A percentile compares a stretch with the other conserved stretches of the same genome.
Evolutionary conservation across 1,140 invertebrate genomes (phyloP).

Genomic region (Drosophila serrata): DNA sequence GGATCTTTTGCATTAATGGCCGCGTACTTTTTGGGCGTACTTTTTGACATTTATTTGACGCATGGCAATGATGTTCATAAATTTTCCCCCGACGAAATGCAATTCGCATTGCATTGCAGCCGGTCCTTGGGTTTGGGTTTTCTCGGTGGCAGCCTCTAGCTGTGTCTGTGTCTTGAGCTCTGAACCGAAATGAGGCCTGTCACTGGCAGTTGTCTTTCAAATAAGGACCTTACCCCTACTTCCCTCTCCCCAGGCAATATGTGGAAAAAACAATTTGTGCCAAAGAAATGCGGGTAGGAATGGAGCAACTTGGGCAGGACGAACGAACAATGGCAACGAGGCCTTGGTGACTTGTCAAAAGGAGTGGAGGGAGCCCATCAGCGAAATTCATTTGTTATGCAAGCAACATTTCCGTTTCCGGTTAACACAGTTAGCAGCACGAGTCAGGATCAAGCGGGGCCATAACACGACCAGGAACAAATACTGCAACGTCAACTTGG

Average conservation of each 20-base stretch:
- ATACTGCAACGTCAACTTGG: slow-evolving; percentile 64
- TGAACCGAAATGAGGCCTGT: slow-evolving; percentile 59
- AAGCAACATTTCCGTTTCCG: slow-evolving; percentile 80
- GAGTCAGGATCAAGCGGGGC: slow-evolving; percentile 22
- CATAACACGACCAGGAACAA: slow-evolving; percentile 39
- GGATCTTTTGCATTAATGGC: slow-evolving; percentile 56
- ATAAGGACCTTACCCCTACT: slow-evolving; percentile 16
- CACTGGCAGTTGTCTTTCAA: slow-evolving; percentile 70
- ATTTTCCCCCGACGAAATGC: slow-evolving; percentile 56
- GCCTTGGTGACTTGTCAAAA: slow-evolving; percentile 72
- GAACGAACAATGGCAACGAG: slow-evolving; percentile 67
- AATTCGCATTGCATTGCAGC: slow-evolving; percentile 34
- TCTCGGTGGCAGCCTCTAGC: slow-evolving; percentile 11
- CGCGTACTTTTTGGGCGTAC: slow-evolving; percentile 53
- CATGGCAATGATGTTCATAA: slow-evolving; percentile 72
- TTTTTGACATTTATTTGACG: slow-evolving; percentile 81
- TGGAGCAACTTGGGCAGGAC: slow-evolving; percentile 9
- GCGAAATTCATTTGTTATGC: slow-evolving; percentile 81
- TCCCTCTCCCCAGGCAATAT: slow-evolving; percentile 40
- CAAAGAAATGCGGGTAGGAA: slow-evolving; percentile 35
- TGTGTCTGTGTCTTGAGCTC: slow-evolving; percentile 46
- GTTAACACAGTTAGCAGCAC: slow-evolving; percentile 71
- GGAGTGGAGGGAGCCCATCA: slow-evolving; percentile 31
- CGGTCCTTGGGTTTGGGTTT: neutral
- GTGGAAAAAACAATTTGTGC: slow-evolving; percentile 75